A percentile compares a stretch with the other conserved stretches of the same genome.
Evolutionary conservation across 2,113 vertebrate species (phyloP).

Genomic region (Protomyctophum bolini): DNA sequence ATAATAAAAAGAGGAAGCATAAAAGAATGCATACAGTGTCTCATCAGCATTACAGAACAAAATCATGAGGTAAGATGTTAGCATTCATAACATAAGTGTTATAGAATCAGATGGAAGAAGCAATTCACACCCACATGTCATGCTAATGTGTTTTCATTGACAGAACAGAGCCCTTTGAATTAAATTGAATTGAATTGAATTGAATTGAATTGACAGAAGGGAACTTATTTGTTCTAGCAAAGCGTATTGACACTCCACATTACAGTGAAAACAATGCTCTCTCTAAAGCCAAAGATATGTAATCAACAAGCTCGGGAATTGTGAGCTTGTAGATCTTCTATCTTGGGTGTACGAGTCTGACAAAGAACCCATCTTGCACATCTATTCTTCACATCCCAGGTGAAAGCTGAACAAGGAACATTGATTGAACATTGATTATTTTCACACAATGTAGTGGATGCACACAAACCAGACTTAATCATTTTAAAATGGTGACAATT

Average conservation of each 20-base stretch:
- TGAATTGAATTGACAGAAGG: slow-evolving; percentile 5
- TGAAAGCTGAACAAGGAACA: slow-evolving; percentile 30
- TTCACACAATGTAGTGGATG: slow-evolving; percentile 37
- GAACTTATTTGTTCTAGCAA: background rate
- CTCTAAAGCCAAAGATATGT: slow-evolving; percentile 26
- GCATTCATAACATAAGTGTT: slow-evolving; percentile 14
- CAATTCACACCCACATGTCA: slow-evolving; percentile 21
- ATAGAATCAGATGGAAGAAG: slow-evolving; percentile 21
- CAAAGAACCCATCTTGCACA: too few species aligned
- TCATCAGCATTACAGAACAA: slow-evolving; percentile 19
- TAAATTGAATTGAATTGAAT: slow-evolving; percentile 4
- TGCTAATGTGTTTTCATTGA: background rate
- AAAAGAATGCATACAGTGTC: slow-evolving; percentile 23
- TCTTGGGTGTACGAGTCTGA: too few species aligned
- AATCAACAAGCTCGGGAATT: background rate
- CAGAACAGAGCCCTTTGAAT: too few species aligned
- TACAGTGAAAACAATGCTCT: slow-evolving; percentile 7
- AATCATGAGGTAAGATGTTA: slow-evolving; percentile 48
- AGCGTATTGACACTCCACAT: background rate
- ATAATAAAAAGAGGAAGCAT: slow-evolving; percentile 21
- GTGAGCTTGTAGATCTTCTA: background rate
- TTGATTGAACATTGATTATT: slow-evolving; percentile 35
- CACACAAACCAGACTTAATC: background rate
- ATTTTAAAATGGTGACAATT: background rate
- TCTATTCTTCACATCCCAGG: too few species aligned